phyloP scores from a whole-genome alignment of 2,797 vertebrate genomes.

The Macroramphosus scolopax region DNA sequence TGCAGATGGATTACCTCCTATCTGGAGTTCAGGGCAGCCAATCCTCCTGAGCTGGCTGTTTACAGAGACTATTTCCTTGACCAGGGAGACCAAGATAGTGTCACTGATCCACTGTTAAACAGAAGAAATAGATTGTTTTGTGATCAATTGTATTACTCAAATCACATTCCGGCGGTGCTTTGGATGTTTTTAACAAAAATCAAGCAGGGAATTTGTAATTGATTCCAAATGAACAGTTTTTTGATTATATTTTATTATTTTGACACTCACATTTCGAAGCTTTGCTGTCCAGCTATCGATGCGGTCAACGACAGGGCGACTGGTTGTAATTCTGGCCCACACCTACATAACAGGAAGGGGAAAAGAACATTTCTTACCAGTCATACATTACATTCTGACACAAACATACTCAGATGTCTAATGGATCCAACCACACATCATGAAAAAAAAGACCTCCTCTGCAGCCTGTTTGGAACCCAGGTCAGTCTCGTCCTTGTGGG shows the following conservation, averaged over 20 bases:
- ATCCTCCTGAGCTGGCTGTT: constrained; percentile 92
- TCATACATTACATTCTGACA: not conserved
- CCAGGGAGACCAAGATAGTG: constrained; percentile 91
- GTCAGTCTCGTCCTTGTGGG: constrained; percentile 94
- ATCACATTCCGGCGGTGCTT: too few species aligned
- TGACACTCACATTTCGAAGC: constrained; percentile 87
- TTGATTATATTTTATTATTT: not conserved
- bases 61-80: constrained; percentile 90
- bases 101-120: constrained; percentile 92
- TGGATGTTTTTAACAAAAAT: too few species aligned
- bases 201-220: not conserved
- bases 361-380: too few species aligned
- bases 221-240: too few species aligned
- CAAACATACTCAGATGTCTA: not conserved
- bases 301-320: constrained; percentile 84
- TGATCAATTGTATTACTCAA: not conserved
- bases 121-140: constrained; percentile 10
- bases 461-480: constrained; percentile 94
- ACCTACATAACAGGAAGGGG: constrained; percentile 75
- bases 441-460: constrained; percentile 83
- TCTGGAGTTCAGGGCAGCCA: constrained; percentile 93
- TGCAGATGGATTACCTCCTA: constrained; percentile 83
- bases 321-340: constrained; percentile 92
- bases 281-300: constrained; percentile 95
- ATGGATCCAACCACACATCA: not conserved